Evolutionary conservation across 2,797 vertebrate species (phyloP).

Genomic region (Pantherophis vulpinus): DNA sequence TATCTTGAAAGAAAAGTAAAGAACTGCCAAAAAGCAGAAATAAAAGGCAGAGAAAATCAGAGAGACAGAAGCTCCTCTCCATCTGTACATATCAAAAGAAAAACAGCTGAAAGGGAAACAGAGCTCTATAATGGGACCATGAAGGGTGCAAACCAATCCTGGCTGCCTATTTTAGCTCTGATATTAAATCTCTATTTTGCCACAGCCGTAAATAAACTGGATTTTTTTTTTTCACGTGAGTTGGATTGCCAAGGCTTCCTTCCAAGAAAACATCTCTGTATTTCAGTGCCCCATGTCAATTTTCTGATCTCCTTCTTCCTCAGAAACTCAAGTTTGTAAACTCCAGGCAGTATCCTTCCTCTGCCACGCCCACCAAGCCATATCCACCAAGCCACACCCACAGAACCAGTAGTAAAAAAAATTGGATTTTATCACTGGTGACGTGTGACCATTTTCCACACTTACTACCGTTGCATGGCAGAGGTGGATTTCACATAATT

Average conservation of each 20-base stretch:
- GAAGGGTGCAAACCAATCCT: not conserved
- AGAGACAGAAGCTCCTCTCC: not conserved
- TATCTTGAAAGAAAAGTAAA: not conserved
- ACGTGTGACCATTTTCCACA: too few species aligned
- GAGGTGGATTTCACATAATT: too few species aligned
- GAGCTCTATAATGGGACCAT: not conserved
- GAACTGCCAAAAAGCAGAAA: not conserved
- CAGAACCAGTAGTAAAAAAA: too few species aligned
- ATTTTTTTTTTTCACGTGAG: not conserved
- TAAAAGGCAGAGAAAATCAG: not conserved
- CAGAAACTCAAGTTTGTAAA: not conserved
- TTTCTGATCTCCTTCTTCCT: not conserved
- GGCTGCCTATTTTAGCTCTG: not conserved
- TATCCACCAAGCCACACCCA: too few species aligned
- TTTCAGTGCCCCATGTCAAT: not conserved
- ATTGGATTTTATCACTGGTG: too few species aligned
- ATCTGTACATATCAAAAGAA: not conserved
- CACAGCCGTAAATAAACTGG: not conserved
- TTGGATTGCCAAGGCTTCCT: not conserved
- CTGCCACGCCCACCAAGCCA: too few species aligned
- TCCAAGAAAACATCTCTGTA: not conserved
- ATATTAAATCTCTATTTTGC: not conserved
- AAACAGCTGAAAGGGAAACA: not conserved
- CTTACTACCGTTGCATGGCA: too few species aligned
- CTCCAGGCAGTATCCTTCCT: too few species aligned